Evolutionary conservation across 2,888 invertebrate genomes (phyloP).

Genomic region (Lithodes maja): DNA sequence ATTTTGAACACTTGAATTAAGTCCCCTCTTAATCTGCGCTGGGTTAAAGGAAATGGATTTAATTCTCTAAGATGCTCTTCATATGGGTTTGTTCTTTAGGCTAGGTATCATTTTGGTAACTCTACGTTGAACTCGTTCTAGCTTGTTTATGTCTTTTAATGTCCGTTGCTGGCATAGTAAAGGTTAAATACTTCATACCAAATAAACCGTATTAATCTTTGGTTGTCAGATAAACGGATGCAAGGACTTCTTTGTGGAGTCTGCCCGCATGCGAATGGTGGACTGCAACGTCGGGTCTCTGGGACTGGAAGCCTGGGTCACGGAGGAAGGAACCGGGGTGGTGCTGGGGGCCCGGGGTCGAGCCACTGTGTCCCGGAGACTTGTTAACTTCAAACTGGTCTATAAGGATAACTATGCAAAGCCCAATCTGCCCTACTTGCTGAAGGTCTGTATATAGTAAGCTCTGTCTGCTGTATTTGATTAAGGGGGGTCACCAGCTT

Average conservation of each 20-base stretch:
- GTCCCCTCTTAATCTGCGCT: no score
- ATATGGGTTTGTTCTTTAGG: no score
- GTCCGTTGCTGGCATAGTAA: no score
- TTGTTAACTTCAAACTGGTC: slow-evolving; percentile 3
- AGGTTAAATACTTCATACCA: no score
- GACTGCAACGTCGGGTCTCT: slow-evolving; percentile 25
- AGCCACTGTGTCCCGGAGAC: background rate
- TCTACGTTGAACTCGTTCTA: no score
- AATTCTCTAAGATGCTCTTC: no score
- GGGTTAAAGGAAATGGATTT: no score
- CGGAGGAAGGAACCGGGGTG: slow-evolving; percentile 29
- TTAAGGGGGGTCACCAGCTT: no score
- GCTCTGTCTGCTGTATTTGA: no score
- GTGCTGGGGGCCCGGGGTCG: background rate
- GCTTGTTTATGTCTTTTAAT: no score
- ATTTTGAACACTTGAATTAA: no score
- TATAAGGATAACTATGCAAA: slow-evolving; percentile 31
- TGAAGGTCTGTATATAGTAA: slow-evolving; percentile 16
- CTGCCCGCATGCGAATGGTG: background rate
- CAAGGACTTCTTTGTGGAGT: background rate
- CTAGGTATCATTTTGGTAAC: no score
- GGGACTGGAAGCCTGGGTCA: background rate
- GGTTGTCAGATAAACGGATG: slow-evolving; percentile 20
- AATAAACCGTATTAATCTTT: background rate
- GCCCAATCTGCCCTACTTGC: slow-evolving; percentile 31